These are phyloP conservation scores for Andrena marginata DNA, from an alignment of 2,888 invertebrate genomes.

Conservation along the genomic window DNA sequence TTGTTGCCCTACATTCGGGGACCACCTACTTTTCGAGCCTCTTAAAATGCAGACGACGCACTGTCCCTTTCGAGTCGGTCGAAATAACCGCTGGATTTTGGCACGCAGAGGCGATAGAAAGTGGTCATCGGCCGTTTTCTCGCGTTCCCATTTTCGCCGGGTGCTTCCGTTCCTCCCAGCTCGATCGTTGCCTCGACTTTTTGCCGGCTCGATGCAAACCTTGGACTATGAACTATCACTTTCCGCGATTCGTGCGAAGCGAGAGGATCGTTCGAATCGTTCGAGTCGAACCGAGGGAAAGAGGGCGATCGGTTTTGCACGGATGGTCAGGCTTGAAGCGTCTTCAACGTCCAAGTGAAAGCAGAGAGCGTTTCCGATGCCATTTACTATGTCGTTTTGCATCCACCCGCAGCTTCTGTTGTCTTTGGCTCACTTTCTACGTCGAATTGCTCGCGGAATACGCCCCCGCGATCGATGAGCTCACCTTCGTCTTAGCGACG, in stretches of 20 bases:
- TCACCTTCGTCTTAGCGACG: not conserved
- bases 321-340: constrained; percentile 50
- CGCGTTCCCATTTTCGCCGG: not conserved
- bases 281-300: constrained; percentile 42
- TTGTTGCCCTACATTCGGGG: constrained; percentile 37
- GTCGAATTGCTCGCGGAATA: constrained; percentile 7
- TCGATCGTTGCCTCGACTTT: not conserved
- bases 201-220: not conserved
- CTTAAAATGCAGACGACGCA: constrained; percentile 53
- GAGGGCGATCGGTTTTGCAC: constrained; percentile 64
- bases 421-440: constrained; percentile 46
- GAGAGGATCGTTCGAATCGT: constrained; percentile 41
- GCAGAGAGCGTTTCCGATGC: constrained; percentile 43
- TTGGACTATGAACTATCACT: constrained; percentile 56
- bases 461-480: not conserved
- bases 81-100: constrained; percentile 25
- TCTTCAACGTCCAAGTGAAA: constrained; percentile 62
- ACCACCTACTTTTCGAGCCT: constrained; percentile 46
- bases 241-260: constrained; percentile 54
- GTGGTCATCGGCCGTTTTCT: constrained; percentile 28
- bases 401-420: constrained; percentile 22
- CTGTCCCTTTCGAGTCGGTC: constrained; percentile 54
- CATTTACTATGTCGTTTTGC: constrained; percentile 36
- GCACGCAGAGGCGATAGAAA: constrained; percentile 37
- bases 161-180: not conserved